Evolutionary conservation across 1,140 invertebrate genomes (phyloP), one percentile per base, ranked within the genome.

Genomic region (Drosophila lacertosa): DNA sequence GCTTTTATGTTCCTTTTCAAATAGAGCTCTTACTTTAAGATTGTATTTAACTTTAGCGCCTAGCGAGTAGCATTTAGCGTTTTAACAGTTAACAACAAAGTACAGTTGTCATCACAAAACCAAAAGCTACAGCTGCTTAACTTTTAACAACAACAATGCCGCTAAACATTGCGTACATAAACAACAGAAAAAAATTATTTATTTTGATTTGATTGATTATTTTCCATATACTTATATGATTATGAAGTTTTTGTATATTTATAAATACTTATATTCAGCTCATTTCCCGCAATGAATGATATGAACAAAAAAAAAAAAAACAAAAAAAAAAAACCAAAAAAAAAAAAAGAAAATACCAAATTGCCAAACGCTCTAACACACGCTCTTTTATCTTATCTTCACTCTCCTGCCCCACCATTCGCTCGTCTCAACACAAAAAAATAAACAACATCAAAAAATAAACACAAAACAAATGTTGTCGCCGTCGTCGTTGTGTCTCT

Each of bases 351-450:
- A 58, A 44, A 40, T 48, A 72, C 62, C 26, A 65, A 72, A 53
- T 24, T 57, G 22, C 22, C 62, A 54, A 62, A 83, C 62, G 71
- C 77, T 86, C 81, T 86, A 86, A 86, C 76, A 89, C 84, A 72
- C 82, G 44, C 75, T 88, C 65, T 89, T 64, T 75, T 84, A 79
- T 84, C 81, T 84, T 83, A 77, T 84, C 73, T 84, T 80, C 69
- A 71, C 77, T 86, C 70, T 71, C 32, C 69, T 47, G 67, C 59
- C 63, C 55, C 42, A 48, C 67, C 74, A 69, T 48, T 69, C 59
- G 63, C 53, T 50, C 59, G 66, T 66, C 51, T 65, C 51, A 55
- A 65, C 44, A 65, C 63, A 57, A 65, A 47, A 24, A 24, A 22
- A 45, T n/a, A 9, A 45, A 48, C 11, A 40, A 53, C 37, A 42